Base-by-base conservation (phyloP, 2,888 invertebrate genomes). In the Eilema depressum region DNA sequence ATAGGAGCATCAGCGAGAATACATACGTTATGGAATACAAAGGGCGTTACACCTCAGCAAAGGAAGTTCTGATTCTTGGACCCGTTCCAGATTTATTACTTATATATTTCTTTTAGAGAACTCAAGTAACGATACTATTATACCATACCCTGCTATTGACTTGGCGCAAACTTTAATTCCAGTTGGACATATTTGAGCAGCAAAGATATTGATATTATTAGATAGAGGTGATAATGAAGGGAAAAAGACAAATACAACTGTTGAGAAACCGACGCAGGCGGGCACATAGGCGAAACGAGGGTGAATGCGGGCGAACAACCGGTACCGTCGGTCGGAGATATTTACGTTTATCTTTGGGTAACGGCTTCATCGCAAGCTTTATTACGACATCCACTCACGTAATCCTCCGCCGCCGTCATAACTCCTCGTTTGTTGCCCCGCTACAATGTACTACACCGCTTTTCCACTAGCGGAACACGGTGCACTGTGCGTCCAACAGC, bases 301-400 rank as follows among this genome's bases (percentile, higher is more conserved):
- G 86, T 82, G 84, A 85, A 85, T 81, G 81, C 83, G 84, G 78
- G 79, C 80, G 82, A 79, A 79, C 76, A 82, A 80, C 83, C 91
- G 90, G 91, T 92, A 89, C 90, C 90, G 88, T 90, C 89, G 90
- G 89, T 88, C 91, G 88, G 90, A 92, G 92, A 94, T 94, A 94
- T 95, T 95, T 94, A 95, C 93, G 95, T 94, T 94, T 94, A 95
- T 94, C 95, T 95, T 91, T 91, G 94, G 93, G 92, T 93, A 95
- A 95, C 93, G 94, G 93, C 95, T 95, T 95, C 94, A 95, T 95
- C 94, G 93, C 94, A 93, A 95, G 95, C 95, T 95, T 95, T 95
- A 95, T 95, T 95, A 94, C 94, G 92, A 93, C 95, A 95, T 95
- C 95, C 95, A 95, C 95, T 95, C 94, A 94, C 95, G 95, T 95